Evolutionary conservation across 2,888 invertebrate genomes (phyloP).

Genomic region (Petrophora chlorosata): DNA sequence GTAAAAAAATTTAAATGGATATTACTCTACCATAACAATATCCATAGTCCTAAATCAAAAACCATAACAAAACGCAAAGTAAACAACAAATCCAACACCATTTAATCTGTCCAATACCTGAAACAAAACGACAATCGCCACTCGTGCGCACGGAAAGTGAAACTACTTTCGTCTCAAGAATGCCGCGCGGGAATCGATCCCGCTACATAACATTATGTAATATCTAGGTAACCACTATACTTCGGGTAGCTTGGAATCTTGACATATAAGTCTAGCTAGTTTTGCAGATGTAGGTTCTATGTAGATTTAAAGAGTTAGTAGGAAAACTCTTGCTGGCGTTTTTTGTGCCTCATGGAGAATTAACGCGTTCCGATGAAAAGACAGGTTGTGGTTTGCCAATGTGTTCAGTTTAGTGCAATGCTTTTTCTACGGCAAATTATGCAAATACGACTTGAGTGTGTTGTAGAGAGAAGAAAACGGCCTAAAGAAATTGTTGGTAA

Average conservation of each 20-base stretch:
- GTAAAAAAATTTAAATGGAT: too few species aligned
- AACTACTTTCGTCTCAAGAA: conserved; percentile 70
- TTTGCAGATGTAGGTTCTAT: too few species aligned
- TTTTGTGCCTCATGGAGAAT: too few species aligned
- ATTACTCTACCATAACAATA: too few species aligned
- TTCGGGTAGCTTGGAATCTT: conserved; percentile 16
- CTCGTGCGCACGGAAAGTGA: conserved; percentile 72
- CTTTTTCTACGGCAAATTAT: too few species aligned
- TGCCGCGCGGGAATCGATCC: conserved; percentile 62
- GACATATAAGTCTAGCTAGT: neutral
- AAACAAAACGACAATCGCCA: conserved; percentile 35
- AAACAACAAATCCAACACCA: conserved; percentile 6
- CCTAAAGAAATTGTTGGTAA: too few species aligned
- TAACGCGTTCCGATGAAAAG: too few species aligned
- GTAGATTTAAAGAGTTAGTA: neutral
- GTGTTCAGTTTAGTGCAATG: too few species aligned
- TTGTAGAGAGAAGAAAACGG: too few species aligned
- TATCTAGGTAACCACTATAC: conserved; percentile 36
- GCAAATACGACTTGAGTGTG: too few species aligned
- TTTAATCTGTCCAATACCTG: conserved; percentile 3
- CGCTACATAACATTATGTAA: conserved; percentile 33
- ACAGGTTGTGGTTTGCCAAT: too few species aligned
- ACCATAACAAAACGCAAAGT: neutral
- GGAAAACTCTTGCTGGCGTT: neutral
- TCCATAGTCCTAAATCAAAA: too few species aligned